These are phyloP conservation scores for Melanotaenia trifasciata DNA, from an alignment of 2,797 vertebrate genomes.

Conservation along the genomic window DNA sequence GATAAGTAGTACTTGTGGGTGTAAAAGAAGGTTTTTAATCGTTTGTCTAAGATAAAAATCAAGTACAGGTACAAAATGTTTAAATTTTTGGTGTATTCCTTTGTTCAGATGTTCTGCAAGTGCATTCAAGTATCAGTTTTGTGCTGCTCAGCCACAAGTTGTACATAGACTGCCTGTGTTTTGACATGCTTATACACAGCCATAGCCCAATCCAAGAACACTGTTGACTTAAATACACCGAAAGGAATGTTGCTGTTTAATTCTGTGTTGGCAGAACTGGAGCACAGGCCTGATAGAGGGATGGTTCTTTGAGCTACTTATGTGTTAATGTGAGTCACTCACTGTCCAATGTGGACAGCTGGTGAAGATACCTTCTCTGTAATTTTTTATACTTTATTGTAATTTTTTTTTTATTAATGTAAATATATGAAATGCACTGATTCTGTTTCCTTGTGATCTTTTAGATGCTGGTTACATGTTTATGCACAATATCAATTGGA, in stretches of 20 bases:
- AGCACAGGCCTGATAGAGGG: constrained; percentile 8
- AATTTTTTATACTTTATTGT: constrained; percentile 25
- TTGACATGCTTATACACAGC: constrained; percentile 64
- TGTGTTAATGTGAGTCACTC: neutral
- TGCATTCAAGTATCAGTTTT: constrained; percentile 34
- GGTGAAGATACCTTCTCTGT: constrained; percentile 39
- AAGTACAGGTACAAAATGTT: neutral
- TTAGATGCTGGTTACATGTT: neutral
- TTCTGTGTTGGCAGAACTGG: constrained; percentile 22
- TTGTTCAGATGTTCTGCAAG: neutral
- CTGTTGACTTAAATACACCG: constrained; percentile 64
- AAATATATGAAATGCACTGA: constrained; percentile 54
- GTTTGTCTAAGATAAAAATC: constrained; percentile 6
- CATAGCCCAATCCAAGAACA: constrained; percentile 40
- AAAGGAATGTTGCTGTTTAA: constrained; percentile 73
- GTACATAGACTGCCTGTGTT: constrained; percentile 46
- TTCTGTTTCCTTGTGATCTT: constrained; percentile 19
- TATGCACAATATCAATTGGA: neutral
- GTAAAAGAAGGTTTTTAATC: neutral
- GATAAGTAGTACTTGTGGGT: constrained; percentile 38
- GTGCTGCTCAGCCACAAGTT: constrained; percentile 22
- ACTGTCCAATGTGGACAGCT: constrained; percentile 10
- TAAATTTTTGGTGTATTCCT: constrained; percentile 15
- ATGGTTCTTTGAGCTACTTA: constrained; percentile 7
- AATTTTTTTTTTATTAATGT: constrained; percentile 27